Percentiles rank a stretch among this genome's conserved stretches.
These are phyloP conservation scores for Spinus pinus DNA, from an alignment of 2,797 vertebrate genomes.

Conservation along the genomic window DNA sequence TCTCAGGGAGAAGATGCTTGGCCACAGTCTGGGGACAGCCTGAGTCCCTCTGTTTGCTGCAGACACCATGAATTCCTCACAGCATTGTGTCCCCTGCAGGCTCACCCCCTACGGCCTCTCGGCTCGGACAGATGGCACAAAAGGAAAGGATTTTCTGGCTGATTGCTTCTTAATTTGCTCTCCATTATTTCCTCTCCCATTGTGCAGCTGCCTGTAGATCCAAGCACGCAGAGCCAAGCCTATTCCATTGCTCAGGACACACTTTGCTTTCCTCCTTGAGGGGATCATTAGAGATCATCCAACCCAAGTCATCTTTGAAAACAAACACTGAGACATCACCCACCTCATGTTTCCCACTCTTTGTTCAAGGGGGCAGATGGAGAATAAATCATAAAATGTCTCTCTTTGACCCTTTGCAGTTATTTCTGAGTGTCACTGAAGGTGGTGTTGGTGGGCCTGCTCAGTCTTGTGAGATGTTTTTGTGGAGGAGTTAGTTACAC, in stretches of 20 bases:
- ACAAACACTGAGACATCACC: background rate
- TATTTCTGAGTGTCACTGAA: background rate
- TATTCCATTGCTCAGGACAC: background rate
- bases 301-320: background rate
- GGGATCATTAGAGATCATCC: background rate
- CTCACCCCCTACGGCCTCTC: background rate
- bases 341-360: background rate
- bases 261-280: background rate
- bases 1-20: background rate
- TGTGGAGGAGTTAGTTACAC: background rate
- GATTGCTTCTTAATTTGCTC: background rate
- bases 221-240: background rate
- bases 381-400: background rate
- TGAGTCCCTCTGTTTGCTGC: background rate
- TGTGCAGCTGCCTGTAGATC: background rate
- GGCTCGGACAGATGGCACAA: background rate
- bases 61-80: background rate
- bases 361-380: background rate
- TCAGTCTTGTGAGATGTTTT: background rate
- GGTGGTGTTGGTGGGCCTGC: background rate
- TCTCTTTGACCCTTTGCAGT: background rate
- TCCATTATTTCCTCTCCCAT: background rate
- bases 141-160: background rate
- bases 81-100: rapidly evolving
- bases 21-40: rapidly evolving